Conservation (phyloP, 1,140 invertebrate genomes). For the Drosophila tsacasi region DNA sequence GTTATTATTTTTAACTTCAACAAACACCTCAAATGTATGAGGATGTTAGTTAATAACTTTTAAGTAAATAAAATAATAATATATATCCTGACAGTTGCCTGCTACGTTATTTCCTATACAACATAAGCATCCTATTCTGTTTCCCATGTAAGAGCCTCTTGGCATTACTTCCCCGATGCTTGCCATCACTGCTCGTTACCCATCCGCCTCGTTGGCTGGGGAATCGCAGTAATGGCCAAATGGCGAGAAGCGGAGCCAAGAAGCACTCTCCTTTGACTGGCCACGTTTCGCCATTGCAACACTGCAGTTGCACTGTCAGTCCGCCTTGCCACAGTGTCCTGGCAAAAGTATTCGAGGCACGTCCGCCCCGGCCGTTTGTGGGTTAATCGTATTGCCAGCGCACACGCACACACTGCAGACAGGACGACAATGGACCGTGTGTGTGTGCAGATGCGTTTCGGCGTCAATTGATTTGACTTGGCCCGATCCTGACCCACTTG, state of each 20-base stretch:
- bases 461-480: constrained; percentile 63
- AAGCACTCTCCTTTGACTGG: constrained; percentile 14
- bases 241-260: constrained; percentile 7
- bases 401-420: constrained; percentile 29
- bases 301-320: constrained; percentile 24
- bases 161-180: neutral
- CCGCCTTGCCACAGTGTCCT: constrained; percentile 21
- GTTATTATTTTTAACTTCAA: neutral
- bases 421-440: constrained; percentile 35
- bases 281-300: constrained; percentile 23
- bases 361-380: constrained; percentile 47
- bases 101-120: neutral
- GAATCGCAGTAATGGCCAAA: constrained; percentile 24
- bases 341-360: constrained; percentile 18
- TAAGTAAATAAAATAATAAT: no score
- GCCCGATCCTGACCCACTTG: constrained; percentile 47
- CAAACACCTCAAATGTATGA: neutral
- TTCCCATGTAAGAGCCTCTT: neutral
- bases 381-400: constrained; percentile 66
- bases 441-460: constrained; percentile 46
- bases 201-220: constrained; percentile 27
- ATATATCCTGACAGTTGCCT: neutral
- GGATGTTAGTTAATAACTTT: neutral
- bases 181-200: constrained; percentile 26
- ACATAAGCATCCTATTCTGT: neutral